A percentile compares a stretch with the other conserved stretches of the same genome.
Conservation (phyloP, 92 coral and sea anemone species). For the Scolanthus callimorphus region DNA sequence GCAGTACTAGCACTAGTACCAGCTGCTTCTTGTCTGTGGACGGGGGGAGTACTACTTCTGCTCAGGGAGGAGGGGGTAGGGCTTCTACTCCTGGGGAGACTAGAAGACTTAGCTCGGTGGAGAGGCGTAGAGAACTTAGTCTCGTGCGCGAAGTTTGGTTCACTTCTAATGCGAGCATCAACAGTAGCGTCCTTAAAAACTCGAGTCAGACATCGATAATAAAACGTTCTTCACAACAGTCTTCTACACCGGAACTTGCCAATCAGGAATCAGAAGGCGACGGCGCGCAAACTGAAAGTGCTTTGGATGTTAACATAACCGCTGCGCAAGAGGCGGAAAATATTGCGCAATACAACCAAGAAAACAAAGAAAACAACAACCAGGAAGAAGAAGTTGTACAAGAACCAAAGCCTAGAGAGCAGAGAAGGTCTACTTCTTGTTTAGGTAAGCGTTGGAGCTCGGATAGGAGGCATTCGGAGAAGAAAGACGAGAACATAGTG, state of each 20-base stretch:
- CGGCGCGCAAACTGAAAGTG: not conserved
- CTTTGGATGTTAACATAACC: not conserved
- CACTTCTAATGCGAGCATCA: not conserved
- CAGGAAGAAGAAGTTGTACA: not conserved
- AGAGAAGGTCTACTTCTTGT: constrained; percentile 7
- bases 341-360: no score
- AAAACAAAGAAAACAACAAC: no score
- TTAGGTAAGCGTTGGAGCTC: constrained; percentile 15
- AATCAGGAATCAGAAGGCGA: not conserved
- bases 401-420: not conserved
- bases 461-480: constrained; percentile 12
- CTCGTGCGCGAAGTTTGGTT: not conserved
- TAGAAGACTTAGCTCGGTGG: not conserved
- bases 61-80: not conserved
- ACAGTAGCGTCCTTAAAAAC: not conserved
- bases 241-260: not conserved
- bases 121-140: not conserved
- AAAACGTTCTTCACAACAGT: no score
- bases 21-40: not conserved
- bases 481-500: constrained; percentile 20
- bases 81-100: not conserved
- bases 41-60: not conserved
- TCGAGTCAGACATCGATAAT: not conserved
- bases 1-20: not conserved
- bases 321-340: not conserved